Conservation (phyloP, 1,140 invertebrate genomes). For the Bemisia tabaci region DNA sequence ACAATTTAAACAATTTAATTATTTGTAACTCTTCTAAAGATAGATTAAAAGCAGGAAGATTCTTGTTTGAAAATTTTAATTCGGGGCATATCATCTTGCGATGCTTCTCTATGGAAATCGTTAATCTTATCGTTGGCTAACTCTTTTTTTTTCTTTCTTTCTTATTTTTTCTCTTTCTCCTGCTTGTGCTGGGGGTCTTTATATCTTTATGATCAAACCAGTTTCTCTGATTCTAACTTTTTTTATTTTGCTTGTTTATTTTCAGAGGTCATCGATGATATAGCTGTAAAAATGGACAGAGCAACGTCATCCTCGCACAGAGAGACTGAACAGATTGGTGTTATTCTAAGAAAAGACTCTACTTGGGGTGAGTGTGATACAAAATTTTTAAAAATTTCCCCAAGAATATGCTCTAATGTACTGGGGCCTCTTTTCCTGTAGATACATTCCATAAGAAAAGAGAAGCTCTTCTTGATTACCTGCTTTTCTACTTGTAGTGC, state of each 20-base stretch:
- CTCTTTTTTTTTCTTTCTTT: too few species aligned
- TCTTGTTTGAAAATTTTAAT: too few species aligned
- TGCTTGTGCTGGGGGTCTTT: not conserved
- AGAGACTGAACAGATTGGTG: slow-evolving; percentile 48
- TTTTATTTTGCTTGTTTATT: slow-evolving; percentile 18
- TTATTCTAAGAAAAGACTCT: slow-evolving; percentile 49
- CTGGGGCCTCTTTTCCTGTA: not conserved
- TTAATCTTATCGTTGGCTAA: not conserved
- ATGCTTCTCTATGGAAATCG: not conserved
- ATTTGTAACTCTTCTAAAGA: too few species aligned
- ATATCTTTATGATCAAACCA: not conserved
- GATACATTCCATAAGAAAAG: not conserved
- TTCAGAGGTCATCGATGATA: slow-evolving; percentile 65
- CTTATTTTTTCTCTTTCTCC: too few species aligned
- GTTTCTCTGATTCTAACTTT: not conserved
- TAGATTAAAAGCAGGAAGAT: too few species aligned
- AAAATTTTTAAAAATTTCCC: slow-evolving; percentile 12
- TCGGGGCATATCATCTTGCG: too few species aligned
- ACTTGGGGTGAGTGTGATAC: slow-evolving; percentile 43
- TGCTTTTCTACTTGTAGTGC: not conserved
- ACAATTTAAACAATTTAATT: too few species aligned
- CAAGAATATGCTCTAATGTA: slow-evolving; percentile 8
- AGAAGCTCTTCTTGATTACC: not conserved
- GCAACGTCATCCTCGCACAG: slow-evolving; percentile 48
- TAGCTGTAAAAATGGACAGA: slow-evolving; percentile 55